Evolutionary conservation across 2,888 invertebrate species (phyloP).

Genomic region (Drosophila flavopinicola): DNA sequence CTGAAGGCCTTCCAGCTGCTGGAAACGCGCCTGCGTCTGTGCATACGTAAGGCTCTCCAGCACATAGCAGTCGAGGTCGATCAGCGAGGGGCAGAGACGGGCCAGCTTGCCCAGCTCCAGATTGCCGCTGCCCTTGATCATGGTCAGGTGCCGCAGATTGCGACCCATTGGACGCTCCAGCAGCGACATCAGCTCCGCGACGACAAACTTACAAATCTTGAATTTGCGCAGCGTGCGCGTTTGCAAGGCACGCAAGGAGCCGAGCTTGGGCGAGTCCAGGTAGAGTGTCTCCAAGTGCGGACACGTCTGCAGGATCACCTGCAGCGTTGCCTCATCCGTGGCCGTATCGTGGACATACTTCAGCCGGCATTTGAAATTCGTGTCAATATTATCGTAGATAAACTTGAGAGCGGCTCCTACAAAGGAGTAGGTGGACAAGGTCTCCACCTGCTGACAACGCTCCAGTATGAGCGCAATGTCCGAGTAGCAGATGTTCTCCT

Average conservation of each 20-base stretch:
- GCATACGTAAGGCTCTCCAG: conserved; percentile 87
- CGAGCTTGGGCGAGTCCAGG: conserved; percentile 87
- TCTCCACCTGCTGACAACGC: conserved; percentile 87
- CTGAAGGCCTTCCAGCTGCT: conserved; percentile 88
- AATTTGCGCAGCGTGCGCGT: conserved; percentile 85
- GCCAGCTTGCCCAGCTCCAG: conserved; percentile 87
- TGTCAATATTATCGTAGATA: conserved; percentile 86
- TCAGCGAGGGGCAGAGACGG: conserved; percentile 86
- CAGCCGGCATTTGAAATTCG: conserved; percentile 87
- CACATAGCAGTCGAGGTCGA: conserved; percentile 88
- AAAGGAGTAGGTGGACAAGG: conserved; percentile 88
- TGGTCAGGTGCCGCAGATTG: conserved; percentile 86
- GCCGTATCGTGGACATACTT: conserved; percentile 88
- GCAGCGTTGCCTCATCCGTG: conserved; percentile 87
- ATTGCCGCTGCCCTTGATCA: conserved; percentile 86
- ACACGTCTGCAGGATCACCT: conserved; percentile 87
- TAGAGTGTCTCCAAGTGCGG: conserved; percentile 88
- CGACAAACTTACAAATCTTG: conserved; percentile 87
- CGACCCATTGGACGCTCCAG: conserved; percentile 86
- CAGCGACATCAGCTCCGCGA: conserved; percentile 87
- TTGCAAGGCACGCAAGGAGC: conserved; percentile 76
- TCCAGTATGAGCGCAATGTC: conserved; percentile 87
- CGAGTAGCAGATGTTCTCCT: conserved; percentile 88
- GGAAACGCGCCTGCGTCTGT: conserved; percentile 86
- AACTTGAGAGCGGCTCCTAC: conserved; percentile 87